A percentile compares a stretch with the other conserved stretches of the same genome.
These are phyloP conservation scores for Neolamprologus longior DNA, from an alignment of 2,113 vertebrate genomes.

Conservation along the genomic window DNA sequence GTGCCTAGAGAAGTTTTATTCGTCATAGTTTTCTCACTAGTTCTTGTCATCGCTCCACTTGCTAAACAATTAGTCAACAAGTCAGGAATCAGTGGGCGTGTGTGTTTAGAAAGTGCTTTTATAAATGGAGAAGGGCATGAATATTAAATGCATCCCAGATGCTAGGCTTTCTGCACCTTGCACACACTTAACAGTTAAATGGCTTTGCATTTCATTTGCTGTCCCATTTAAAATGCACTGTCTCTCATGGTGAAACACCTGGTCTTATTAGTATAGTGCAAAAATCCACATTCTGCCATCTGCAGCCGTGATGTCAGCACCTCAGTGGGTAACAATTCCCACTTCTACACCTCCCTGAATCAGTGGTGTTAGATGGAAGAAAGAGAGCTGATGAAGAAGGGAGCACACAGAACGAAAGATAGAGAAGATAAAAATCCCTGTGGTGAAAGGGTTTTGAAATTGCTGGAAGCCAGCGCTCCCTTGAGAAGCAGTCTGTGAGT, in stretches of 20 bases:
- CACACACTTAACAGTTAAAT: slow-evolving; percentile 46
- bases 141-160: slow-evolving; percentile 50
- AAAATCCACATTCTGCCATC: slow-evolving; percentile 54
- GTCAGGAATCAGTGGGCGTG: slow-evolving; percentile 18
- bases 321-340: slow-evolving; percentile 45
- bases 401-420: slow-evolving; percentile 3
- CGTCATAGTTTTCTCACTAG: slow-evolving; percentile 23
- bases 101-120: slow-evolving; percentile 27
- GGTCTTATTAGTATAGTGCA: slow-evolving; percentile 56
- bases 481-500: slow-evolving; percentile 6
- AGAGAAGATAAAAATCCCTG: slow-evolving; percentile 30
- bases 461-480: slow-evolving; percentile 14
- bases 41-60: neutral
- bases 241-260: slow-evolving; percentile 54
- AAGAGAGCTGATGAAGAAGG: slow-evolving; percentile 28
- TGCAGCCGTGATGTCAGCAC: slow-evolving; percentile 52
- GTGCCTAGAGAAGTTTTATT: slow-evolving; percentile 12
- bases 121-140: slow-evolving; percentile 32
- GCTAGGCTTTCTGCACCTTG: slow-evolving; percentile 27
- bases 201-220: slow-evolving; percentile 47
- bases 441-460: slow-evolving; percentile 3
- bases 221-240: slow-evolving; percentile 29
- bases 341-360: slow-evolving; percentile 29
- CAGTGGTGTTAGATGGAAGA: slow-evolving; percentile 8
- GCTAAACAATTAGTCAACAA: slow-evolving; percentile 41